Conservation (phyloP, 2,888 invertebrate genomes). For the Eupeodes luniger region DNA sequence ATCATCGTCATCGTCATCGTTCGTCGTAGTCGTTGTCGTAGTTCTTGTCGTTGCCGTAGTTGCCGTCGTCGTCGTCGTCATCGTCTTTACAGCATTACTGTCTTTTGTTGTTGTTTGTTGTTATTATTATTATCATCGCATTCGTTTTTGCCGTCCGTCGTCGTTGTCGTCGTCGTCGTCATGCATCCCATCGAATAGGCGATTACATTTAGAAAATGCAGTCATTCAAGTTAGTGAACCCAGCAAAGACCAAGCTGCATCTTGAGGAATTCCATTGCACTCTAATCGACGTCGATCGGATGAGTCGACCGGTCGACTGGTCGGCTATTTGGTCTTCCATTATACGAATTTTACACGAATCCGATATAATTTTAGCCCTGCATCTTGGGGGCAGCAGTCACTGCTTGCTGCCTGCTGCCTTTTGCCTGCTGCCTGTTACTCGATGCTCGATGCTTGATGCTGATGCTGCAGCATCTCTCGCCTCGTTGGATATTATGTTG, state of each 20-base stretch:
- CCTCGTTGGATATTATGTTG: slow-evolving; percentile 15
- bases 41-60: slow-evolving; percentile 35
- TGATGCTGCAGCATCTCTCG: slow-evolving; percentile 30
- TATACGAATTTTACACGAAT: slow-evolving; percentile 73
- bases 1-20: slow-evolving; percentile 52
- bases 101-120: slow-evolving; percentile 23
- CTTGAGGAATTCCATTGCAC: slow-evolving; percentile 70
- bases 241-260: slow-evolving; percentile 57
- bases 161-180: slow-evolving; percentile 46
- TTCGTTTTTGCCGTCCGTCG: slow-evolving; percentile 42
- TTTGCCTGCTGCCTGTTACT: neutral
- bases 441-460: neutral
- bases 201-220: slow-evolving; percentile 75
- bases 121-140: slow-evolving; percentile 46
- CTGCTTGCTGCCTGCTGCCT: neutral
- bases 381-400: slow-evolving; percentile 42
- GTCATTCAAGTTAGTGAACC: slow-evolving; percentile 73
- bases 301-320: slow-evolving; percentile 69
- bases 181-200: slow-evolving; percentile 72
- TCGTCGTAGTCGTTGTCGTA: slow-evolving; percentile 49
- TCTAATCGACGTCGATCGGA: slow-evolving; percentile 75
- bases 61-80: slow-evolving; percentile 29
- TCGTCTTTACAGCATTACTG: slow-evolving; percentile 1
- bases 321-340: slow-evolving; percentile 69
- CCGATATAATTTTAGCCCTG: slow-evolving; percentile 73